Evolutionary conservation across 2,113 vertebrate genomes (phyloP), one percentile per base, ranked within the genome.

Genomic region (Aptenodytes forsteri): DNA sequence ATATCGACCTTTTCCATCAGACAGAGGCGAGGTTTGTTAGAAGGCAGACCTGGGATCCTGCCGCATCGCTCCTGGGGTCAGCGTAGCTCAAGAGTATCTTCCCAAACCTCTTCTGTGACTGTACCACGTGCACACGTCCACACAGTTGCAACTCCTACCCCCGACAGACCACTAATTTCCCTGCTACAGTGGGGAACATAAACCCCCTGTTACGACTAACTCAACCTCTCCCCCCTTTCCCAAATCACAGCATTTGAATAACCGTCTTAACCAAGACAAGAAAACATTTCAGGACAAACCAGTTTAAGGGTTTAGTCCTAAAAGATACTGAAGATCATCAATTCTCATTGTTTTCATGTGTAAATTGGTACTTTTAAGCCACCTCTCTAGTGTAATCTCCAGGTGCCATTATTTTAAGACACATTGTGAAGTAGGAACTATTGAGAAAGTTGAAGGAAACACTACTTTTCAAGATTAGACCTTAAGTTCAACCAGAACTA

Each of bases 111-210:
- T 36, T 13, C 54, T 26, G 21, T 15, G 26, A 15, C 9, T 22
- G 23, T 27, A 10, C 22, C 26, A 11, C 0, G 0, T 4, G 18
- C 29, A 8, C 8, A 1, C 7, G 23, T 16, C 49, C n/a, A 0
- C 2, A 5, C 20, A 36, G 25, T 26, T 34, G 61, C 69, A 61
- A 8, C n/a, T 25, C 44, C 11, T 14, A 20, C 2, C 13, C 42
- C 8, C 4, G 17, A 7, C 8, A 70, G 23, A 42, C 6, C 2
- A 10, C 32, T 5, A 5, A 44, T 10, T 13, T 64, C 73, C 29
- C 16, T 1, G 0, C 42, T 42, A 10, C 2, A 1, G 25, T 66
- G 5, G 36, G 32, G 49, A 77, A 72, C 87, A 82, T 16, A 61
- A 84, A 52, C 11, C 23, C 44, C 21, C 56, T 47, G 36, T 47